Conservation (phyloP, 1,140 invertebrate species). For the Drosophila watanabei region DNA sequence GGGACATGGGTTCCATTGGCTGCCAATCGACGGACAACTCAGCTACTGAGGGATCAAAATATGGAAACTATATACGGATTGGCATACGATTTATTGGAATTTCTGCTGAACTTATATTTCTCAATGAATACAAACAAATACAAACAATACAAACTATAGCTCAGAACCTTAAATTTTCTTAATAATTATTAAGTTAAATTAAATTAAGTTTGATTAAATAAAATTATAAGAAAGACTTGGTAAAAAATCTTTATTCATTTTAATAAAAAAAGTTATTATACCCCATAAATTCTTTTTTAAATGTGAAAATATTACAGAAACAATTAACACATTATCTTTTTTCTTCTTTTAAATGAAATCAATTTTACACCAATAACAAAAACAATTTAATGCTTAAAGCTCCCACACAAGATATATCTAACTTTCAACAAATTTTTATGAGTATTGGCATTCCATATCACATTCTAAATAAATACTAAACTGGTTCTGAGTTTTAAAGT, state of each 20-base stretch:
- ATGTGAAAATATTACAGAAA: background rate
- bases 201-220: no score
- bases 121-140: no score
- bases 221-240: no score
- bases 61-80: background rate
- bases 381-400: background rate
- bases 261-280: no score
- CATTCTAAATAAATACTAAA: background rate
- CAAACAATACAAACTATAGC: no score
- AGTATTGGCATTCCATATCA: background rate
- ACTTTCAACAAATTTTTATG: background rate
- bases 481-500: background rate
- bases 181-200: no score
- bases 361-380: no score
- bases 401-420: background rate
- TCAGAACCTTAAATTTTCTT: no score
- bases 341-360: background rate
- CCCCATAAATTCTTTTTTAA: no score
- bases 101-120: background rate
- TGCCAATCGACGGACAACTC: constrained; percentile 12
- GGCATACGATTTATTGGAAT: background rate
- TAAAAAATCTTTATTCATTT: no score
- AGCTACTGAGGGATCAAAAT: constrained; percentile 14
- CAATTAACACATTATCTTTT: background rate
- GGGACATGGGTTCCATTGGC: constrained; percentile 16